Evolutionary conservation across 2,797 vertebrate species (phyloP), one percentile per base, ranked within the genome.

Genomic region (Rhyacichthys aspro): DNA sequence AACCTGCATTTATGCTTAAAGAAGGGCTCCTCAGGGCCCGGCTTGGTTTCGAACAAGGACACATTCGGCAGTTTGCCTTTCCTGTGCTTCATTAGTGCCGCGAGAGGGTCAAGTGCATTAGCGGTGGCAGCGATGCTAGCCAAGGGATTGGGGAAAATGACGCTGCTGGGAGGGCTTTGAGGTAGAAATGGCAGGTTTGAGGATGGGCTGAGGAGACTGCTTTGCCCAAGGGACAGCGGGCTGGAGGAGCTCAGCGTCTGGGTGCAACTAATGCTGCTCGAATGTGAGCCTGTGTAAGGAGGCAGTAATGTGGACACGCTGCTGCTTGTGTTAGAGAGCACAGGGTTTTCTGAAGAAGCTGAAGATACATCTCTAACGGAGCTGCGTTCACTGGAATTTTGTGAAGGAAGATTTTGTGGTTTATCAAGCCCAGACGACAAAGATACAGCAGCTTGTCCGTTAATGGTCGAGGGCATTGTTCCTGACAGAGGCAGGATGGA

Each of bases 1-100:
- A 98, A 99, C 65, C 96, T 90, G 82, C 98, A 99, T 90, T 99
- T 99, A 80, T 99, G 98, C 87, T 98, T 99, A 84, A 98, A 98
- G 91, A 99, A 99, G 39, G 96, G 94, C 83, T 99, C 97, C 86
- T 98, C 96, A 0, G 95, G 93, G 71, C 91, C 91, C 59, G 94
- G 93, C 91, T 98, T 97, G 47, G 93, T 92, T 66, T 98, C 96
- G 74, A 98, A 96, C 79, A 95, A 92, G 6, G 95, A 94, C 79
- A 94, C 90, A 2, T 92, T 94, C 5, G 95, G 93, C 68, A 95
- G 92, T 72, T 96, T 98, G 72, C 93, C 94, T 81, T 96, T 98
- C 79, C 95, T 93, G 72, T 97, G 94, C 86, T 97, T 99, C 93
- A 97, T 94, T 74, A 98, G 92, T 61, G 96, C 94, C 0, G 95